Evolutionary conservation across 2,113 vertebrate species (phyloP).

Genomic region (Calidris pugnax): DNA sequence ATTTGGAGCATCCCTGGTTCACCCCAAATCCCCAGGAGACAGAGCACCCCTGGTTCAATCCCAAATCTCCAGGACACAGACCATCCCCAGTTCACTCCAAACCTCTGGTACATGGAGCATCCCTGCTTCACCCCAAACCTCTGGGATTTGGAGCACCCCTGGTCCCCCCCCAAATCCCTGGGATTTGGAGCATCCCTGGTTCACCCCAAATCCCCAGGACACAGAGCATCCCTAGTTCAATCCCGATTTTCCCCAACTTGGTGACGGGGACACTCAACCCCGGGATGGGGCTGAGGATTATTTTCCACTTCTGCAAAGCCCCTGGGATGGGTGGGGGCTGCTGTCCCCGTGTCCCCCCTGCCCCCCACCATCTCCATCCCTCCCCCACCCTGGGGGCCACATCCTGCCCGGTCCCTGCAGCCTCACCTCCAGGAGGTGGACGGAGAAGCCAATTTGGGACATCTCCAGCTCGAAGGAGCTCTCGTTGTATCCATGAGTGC

Average conservation of each 20-base stretch:
- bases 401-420: not conserved
- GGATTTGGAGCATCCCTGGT: not conserved
- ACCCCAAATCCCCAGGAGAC: not conserved
- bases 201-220: too few relatives aligned
- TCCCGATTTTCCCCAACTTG: too few relatives aligned
- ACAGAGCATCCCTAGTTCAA: too few relatives aligned
- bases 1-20: too few relatives aligned
- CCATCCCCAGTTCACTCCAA: too few relatives aligned
- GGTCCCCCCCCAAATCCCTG: too few relatives aligned
- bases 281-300: not conserved
- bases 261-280: not conserved
- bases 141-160: too few relatives aligned
- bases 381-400: not conserved
- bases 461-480: conserved; percentile 96
- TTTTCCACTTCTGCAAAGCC: not conserved
- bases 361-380: not conserved
- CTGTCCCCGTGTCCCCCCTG: not conserved
- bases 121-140: too few relatives aligned
- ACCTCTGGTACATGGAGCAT: too few relatives aligned
- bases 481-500: conserved; percentile 87
- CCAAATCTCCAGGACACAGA: too few relatives aligned
- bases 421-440: conserved; percentile 87
- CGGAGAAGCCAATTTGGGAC: conserved; percentile 95
- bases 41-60: not conserved
- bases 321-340: too few relatives aligned